phyloP scores from a whole-genome alignment of 92 coral and sea anemone species.

The Galaxea fascicularis region DNA sequence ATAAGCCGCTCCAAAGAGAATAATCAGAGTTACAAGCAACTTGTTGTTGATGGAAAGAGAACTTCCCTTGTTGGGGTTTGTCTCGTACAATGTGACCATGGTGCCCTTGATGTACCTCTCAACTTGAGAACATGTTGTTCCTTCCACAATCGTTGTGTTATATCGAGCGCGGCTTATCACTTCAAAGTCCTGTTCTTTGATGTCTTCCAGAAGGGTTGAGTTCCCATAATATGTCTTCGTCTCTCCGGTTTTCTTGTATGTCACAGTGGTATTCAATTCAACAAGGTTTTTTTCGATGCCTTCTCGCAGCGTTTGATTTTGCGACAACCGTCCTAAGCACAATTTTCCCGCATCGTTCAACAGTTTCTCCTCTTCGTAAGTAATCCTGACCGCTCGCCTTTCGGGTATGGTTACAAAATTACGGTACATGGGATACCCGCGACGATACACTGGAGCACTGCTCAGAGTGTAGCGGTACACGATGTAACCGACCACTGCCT shows the following conservation, averaged over 20 bases:
- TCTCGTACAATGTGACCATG: slow-evolving; percentile 40
- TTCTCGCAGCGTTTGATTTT: neutral
- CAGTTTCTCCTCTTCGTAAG: slow-evolving; percentile 14
- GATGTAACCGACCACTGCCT: slow-evolving; percentile 10
- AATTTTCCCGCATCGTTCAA: neutral
- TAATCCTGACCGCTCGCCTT: slow-evolving; percentile 36
- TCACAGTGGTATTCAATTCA: slow-evolving; percentile 30
- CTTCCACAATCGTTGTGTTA: slow-evolving; percentile 27
- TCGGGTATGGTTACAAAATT: slow-evolving; percentile 24
- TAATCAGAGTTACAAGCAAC: neutral
- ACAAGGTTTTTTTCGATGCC: slow-evolving; percentile 21
- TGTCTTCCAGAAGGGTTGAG: slow-evolving; percentile 24
- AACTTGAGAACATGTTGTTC: slow-evolving; percentile 20
- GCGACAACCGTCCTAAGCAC: neutral
- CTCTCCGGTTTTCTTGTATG: slow-evolving; percentile 16
- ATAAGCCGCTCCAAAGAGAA: neutral
- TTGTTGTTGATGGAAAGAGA: neutral
- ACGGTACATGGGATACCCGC: slow-evolving; percentile 47
- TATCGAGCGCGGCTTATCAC: slow-evolving; percentile 23
- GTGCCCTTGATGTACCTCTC: slow-evolving; percentile 38
- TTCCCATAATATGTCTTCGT: neutral
- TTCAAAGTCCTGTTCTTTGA: slow-evolving; percentile 29
- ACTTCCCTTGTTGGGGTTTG: slow-evolving; percentile 35
- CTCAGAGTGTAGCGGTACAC: slow-evolving; percentile 3
- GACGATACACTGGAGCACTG: slow-evolving; percentile 39